Conservation (phyloP, 2,113 vertebrate genomes). For the Orcinus orca region DNA sequence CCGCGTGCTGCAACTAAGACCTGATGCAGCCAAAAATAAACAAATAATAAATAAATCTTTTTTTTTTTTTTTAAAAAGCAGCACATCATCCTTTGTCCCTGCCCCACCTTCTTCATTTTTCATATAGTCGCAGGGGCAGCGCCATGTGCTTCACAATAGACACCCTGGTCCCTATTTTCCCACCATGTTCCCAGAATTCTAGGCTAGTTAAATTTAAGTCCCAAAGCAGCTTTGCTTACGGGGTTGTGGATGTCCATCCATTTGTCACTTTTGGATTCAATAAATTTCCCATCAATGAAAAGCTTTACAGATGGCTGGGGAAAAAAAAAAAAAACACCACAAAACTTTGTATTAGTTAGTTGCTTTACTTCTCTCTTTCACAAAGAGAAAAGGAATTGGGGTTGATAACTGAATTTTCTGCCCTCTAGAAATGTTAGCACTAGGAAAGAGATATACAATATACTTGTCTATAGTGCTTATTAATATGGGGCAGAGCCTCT, state of each 20-base stretch:
- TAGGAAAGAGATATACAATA: not conserved
- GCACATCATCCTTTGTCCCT: not conserved
- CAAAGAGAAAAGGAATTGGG: not conserved
- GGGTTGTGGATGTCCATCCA: constrained; percentile 98
- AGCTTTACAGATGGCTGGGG: constrained; percentile 94
- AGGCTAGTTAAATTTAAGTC: not conserved
- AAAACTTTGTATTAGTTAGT: not conserved
- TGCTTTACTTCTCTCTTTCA: constrained; percentile 17
- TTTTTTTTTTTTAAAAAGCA: not conserved
- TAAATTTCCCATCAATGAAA: constrained; percentile 97
- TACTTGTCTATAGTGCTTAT: not conserved
- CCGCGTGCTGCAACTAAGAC: no score
- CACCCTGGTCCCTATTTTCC: not conserved
- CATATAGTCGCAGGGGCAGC: not conserved
- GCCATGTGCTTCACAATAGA: not conserved
- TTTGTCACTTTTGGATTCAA: constrained; percentile 94
- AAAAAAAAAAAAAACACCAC: constrained; percentile 50
- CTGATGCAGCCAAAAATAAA: no score
- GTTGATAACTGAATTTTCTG: not conserved
- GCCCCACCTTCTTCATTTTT: not conserved
- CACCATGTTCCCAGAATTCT: not conserved
- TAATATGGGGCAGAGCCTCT: not conserved
- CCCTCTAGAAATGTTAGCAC: not conserved
- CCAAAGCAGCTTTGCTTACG: constrained; percentile 85
- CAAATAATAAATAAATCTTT: no score